Conservation (phyloP, 1,140 invertebrate genomes). For the Drosophila grimshawi region DNA sequence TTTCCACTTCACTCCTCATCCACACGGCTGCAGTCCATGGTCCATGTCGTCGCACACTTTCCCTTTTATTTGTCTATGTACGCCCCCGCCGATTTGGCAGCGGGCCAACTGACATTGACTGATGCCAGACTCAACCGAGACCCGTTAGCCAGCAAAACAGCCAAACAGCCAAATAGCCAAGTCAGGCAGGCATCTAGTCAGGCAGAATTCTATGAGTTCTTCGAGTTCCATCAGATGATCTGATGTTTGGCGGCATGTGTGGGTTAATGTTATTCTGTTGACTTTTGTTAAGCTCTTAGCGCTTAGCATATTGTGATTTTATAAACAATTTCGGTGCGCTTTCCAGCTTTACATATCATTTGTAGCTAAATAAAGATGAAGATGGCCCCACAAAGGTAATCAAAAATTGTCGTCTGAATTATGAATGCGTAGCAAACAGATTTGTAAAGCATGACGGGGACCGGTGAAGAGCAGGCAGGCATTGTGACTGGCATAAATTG, state of each 20-base stretch:
- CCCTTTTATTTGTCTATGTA: conserved; percentile 57
- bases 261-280: conserved; percentile 73
- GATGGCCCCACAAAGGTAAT: conserved; percentile 47
- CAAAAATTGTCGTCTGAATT: conserved; percentile 46
- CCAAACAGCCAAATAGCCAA: conserved; percentile 19
- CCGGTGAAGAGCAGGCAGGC: background rate
- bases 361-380: conserved; percentile 33
- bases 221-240: conserved; percentile 6
- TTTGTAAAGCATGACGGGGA: conserved; percentile 29
- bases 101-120: conserved; percentile 81
- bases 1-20: conserved; percentile 14
- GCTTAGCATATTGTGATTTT: conserved; percentile 52
- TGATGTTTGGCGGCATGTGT: conserved; percentile 31
- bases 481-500: conserved; percentile 55
- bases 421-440: conserved; percentile 60
- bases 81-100: conserved; percentile 67
- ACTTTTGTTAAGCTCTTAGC: conserved; percentile 48
- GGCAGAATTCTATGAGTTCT: conserved; percentile 8
- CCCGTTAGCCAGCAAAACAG: background rate
- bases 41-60: conserved; percentile 35
- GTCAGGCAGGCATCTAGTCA: conserved; percentile 2
- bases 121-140: conserved; percentile 62
- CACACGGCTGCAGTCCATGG: conserved; percentile 24
- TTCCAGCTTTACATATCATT: conserved; percentile 29
- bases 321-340: conserved; percentile 54